Evolutionary conservation across 2,113 vertebrate genomes (phyloP), one percentile per base, ranked within the genome.

Genomic region (Spermophilus dauricus): DNA sequence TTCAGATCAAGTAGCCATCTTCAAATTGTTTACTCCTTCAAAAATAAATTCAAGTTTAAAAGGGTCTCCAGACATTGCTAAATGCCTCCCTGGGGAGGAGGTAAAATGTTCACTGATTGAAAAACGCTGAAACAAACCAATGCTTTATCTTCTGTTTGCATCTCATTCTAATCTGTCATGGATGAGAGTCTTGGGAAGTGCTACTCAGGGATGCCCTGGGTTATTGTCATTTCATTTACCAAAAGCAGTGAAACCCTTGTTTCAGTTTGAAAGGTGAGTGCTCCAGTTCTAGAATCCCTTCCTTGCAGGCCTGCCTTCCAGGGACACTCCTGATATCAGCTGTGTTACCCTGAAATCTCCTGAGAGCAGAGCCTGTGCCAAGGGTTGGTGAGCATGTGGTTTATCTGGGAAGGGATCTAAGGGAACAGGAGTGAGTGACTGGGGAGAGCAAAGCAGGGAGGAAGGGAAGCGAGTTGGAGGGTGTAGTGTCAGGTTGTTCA

Each of bases 51-150:
- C 22, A 51, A 78, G 14, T 34, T 69, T 7, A 53, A 78, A 82
- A 93, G 76, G n/a, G 69, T 78, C 42, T 83, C 70, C 45, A 83
- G 61, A 70, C n/a, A 91, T 73, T 85, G 56, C 67, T n/a, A 85
- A 56, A 48, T 70, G 42, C 70, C 42, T 0, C 69, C n/a, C 24
- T 37, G 8, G 51, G 18, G 58, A 3, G 42, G 51, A 14, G 1
- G 3, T 58, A 26, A 26, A 24, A 42, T 8, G 10, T 13, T 13
- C 83, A 4, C 26, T 75, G 16, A 9, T n/a, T 86, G 26, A 80
- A 92, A 96, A 89, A 8, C 53, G 37, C 65, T 75, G 53, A 61
- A 28, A 30, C 4, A n/a, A 89, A 63, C 39, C 80, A 75, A 42
- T 39, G 73, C 24, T 86, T 80, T 22, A 12, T 12, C 42, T 91